Evolutionary conservation across 2,888 invertebrate genomes (phyloP), one percentile per base, ranked within the genome.

Genomic region (Chymomyza caudatula): DNA sequence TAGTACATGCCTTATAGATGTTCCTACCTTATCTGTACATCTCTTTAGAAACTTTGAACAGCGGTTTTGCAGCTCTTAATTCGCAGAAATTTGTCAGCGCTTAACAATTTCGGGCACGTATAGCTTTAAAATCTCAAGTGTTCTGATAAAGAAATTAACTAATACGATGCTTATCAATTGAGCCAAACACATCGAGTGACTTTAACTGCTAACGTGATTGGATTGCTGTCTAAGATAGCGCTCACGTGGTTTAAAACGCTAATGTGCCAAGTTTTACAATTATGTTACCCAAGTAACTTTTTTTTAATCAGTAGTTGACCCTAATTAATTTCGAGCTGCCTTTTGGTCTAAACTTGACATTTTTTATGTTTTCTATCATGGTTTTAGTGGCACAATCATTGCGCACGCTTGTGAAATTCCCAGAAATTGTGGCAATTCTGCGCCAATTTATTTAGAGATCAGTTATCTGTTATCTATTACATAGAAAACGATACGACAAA

Each of bases 401-500:
- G 64, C 80, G 47, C 44, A 49, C 37, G 13, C 67, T 80, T 66
- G 84, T 65, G 80, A 80, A 80, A 80, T 85, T 63, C 71, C 53
- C 43, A 58, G 66, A 75, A 37, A 75, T 23, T 62, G 53, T 15
- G 56, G 13, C 15, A 43, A 13, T 47, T 19, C 49, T 54, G 65
- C 74, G 60, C 60, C 67, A 67, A 69, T 66, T 65, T 73, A 59
- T 68, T 76, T 73, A 44, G 60, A 77, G 70, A 83, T 83, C 71
- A 54, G 20, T 67, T 71, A 71, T 71, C 73, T 73, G 64, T 49
- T 80, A 83, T 83, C 80, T 79, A 20, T 83, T 77, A 73, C 71
- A 76, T 19, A 17, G 63, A 67, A 60, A 51, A 11, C 22, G 20
- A 73, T 72, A 69, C 59, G 62, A 8, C 29, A 57, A 66, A 62